Conservation (phyloP, 2,113 vertebrate genomes). For the Telmatochromis brachygnathus region DNA sequence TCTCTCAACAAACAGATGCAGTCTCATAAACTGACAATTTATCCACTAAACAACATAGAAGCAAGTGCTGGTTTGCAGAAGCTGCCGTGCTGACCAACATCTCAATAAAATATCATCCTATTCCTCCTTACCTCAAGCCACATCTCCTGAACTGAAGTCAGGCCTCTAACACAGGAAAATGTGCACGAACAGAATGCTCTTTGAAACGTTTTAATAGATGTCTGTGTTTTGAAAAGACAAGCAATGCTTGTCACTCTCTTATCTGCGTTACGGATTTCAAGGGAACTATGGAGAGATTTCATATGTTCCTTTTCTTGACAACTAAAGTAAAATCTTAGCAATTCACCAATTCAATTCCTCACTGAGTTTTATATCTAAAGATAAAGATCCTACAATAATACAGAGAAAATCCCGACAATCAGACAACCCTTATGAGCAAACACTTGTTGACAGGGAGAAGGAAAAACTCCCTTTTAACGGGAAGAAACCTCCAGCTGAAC, state of each 20-base stretch:
- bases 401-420: not conserved
- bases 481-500: not conserved
- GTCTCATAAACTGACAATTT: not conserved
- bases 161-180: not conserved
- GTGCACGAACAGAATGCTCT: not conserved
- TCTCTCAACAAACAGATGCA: not conserved
- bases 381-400: not conserved
- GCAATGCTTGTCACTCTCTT: not conserved
- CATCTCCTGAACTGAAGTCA: not conserved
- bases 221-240: not conserved
- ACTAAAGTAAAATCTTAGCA: not conserved
- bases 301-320: not conserved
- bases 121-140: not conserved
- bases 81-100: not conserved
- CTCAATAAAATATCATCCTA: not conserved
- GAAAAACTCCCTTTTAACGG: not conserved
- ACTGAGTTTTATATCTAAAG: not conserved
- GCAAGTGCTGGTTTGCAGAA: not conserved
- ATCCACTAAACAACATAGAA: not conserved
- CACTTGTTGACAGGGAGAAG: not conserved
- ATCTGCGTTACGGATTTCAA: not conserved
- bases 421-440: not conserved
- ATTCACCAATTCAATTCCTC: not conserved
- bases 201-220: not conserved
- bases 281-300: not conserved